phyloP scores from a whole-genome alignment of 2,113 vertebrate species.

The Ceyx cyanopectus region DNA sequence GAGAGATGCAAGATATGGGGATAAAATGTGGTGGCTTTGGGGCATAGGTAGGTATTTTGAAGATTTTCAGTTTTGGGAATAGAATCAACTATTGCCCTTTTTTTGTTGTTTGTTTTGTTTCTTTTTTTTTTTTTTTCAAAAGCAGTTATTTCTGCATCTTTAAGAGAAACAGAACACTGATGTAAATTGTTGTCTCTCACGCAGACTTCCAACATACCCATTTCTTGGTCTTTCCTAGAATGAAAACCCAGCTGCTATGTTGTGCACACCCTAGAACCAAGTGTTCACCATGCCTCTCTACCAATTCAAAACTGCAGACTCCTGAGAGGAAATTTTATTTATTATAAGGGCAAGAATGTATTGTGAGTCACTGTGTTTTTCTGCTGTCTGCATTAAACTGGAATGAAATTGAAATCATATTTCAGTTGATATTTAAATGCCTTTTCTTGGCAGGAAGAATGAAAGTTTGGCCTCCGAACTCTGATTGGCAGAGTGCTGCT shows the following conservation, averaged over 20 bases:
- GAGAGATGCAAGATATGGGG: not conserved
- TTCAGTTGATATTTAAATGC: conserved; percentile 28
- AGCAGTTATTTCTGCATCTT: not conserved
- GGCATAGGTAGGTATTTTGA: not conserved
- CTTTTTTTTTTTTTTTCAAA: not conserved
- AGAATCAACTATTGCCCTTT: not conserved
- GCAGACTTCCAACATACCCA: not conserved
- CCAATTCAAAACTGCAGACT: not conserved
- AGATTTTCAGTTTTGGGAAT: not conserved
- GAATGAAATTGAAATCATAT: conserved; percentile 53
- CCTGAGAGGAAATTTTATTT: conserved; percentile 16
- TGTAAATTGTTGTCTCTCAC: not conserved
- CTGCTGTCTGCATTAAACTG: conserved; percentile 52
- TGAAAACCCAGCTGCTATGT: not conserved
- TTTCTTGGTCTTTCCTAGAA: not conserved
- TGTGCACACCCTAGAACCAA: not conserved
- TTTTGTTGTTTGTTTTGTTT: no score
- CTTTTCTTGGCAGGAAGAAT: conserved; percentile 54
- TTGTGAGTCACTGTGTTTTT: conserved; percentile 58
- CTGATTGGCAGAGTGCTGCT: conserved; percentile 25
- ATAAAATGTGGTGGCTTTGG: not conserved
- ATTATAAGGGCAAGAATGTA: conserved; percentile 5
- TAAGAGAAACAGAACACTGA: not conserved
- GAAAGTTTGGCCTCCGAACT: conserved; percentile 1
- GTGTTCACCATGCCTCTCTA: not conserved